Evolutionary conservation across 2,888 invertebrate species (phyloP).

Genomic region (Hirtodrosophila confusa): DNA sequence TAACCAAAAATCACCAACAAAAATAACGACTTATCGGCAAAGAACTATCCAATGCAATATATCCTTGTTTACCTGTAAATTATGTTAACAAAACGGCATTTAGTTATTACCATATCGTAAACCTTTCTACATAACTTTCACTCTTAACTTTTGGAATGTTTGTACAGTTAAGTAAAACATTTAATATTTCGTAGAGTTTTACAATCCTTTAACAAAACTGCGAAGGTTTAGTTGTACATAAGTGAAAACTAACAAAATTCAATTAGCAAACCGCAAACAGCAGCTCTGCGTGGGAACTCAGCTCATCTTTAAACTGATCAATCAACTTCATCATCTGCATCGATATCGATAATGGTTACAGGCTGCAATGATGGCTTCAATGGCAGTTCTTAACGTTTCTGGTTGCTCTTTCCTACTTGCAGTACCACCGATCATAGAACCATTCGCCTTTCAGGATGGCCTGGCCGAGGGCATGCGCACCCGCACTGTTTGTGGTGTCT

Average conservation of each 20-base stretch:
- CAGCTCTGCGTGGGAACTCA: slow-evolving; percentile 50
- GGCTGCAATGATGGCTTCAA: slow-evolving; percentile 2
- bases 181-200: slow-evolving; percentile 47
- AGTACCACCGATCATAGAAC: slow-evolving; percentile 94
- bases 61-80: slow-evolving; percentile 46
- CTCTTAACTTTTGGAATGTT: slow-evolving; percentile 77
- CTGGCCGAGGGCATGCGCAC: slow-evolving; percentile 92
- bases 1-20: slow-evolving; percentile 25
- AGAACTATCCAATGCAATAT: slow-evolving; percentile 44
- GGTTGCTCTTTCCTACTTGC: slow-evolving; percentile 83
- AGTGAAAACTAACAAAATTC: slow-evolving; percentile 27
- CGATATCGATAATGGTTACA: slow-evolving; percentile 1
- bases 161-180: slow-evolving; percentile 55
- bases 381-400: slow-evolving; percentile 54
- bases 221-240: slow-evolving; percentile 76
- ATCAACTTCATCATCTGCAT: background rate
- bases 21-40: slow-evolving; percentile 20
- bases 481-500: slow-evolving; percentile 91
- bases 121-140: slow-evolving; percentile 41
- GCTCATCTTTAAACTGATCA: background rate
- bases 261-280: slow-evolving; percentile 45
- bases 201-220: slow-evolving; percentile 72
- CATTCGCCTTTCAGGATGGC: slow-evolving; percentile 93
- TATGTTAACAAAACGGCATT: slow-evolving; percentile 38
- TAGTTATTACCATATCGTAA: slow-evolving; percentile 38